Evolutionary conservation across 2,113 vertebrate species (phyloP), one percentile per base, ranked within the genome.

Genomic region (Zootoca vivipara): DNA sequence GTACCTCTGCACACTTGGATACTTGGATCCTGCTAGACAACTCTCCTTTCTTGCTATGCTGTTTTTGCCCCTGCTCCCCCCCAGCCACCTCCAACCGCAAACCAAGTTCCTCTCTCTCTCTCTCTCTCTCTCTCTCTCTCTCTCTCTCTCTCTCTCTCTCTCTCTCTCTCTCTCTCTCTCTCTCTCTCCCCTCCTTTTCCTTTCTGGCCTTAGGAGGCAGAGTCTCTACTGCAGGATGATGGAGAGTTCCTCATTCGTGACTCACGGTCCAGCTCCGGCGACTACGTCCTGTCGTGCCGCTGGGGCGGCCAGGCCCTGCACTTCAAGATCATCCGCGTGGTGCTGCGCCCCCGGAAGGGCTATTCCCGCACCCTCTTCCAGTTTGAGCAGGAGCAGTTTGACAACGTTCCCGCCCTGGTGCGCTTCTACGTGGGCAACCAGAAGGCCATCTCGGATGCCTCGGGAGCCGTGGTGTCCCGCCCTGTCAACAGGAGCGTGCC

Each of bases 191-290:
- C 38, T 52, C 2, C 0, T 46, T 46, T 52, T 52, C 46, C 46
- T 52, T 12, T 52, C 12, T 2, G 38, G 20, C 78, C 93, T 56
- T 94, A 98, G 98, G 96, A 92, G 64, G 96, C 98, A 0, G 98
- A 98, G 90, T 74, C 93, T 75, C 88, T 98, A 82, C 93, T 98
- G 28, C 93, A 93, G 89, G 94, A 94, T 64, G 97, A 99, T 0
- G 98, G 98, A 0, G 98, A 98, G 90, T 98, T 99, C 94, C 96
- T 99, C 80, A 97, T 98, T 28, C 96, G 98, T 0, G 96, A 97
- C 64, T 98, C 96, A 0, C 93, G 93, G 78, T 97, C 96, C 12
- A 94, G 96, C 40, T 89, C 91, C 0, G 95, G 96, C 0, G 96
- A 98, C 91, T 98, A 97, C 0, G 97, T 98, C 64, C 92, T 98